Percentiles rank a stretch among this genome's conserved stretches.
Evolutionary conservation across 2,888 invertebrate species (phyloP).

Genomic region (Scaptomyza flava): DNA sequence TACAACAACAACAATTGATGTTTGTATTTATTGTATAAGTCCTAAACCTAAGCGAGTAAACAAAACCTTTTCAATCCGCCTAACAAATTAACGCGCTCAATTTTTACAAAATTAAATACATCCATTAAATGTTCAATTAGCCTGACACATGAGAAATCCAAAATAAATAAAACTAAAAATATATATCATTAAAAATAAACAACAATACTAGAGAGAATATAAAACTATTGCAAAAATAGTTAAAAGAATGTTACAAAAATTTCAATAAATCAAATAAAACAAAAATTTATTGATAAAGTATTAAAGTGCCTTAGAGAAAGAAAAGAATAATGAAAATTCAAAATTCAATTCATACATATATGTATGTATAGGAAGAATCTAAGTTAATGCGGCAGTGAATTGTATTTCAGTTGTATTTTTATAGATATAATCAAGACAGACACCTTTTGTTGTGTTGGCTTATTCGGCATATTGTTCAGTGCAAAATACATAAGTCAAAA

Average conservation of each 20-base stretch:
- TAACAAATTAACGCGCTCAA: conserved; percentile 55
- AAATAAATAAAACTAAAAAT: conserved; percentile 18
- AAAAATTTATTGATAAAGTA: conserved; percentile 59
- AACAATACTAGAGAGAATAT: conserved; percentile 27
- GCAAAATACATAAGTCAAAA: conserved; percentile 44
- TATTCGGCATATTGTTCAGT: conserved; percentile 50
- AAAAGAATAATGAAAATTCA: conserved; percentile 37
- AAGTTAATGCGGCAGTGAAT: conserved; percentile 46
- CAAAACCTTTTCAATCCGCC: conserved; percentile 34
- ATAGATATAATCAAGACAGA: conserved; percentile 36
- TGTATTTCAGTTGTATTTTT: conserved; percentile 48
- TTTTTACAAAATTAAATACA: conserved; percentile 25
- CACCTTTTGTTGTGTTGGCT: conserved; percentile 60
- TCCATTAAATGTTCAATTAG: conserved; percentile 51
- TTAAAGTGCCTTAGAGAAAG: conserved; percentile 78
- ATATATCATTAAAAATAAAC: conserved; percentile 42
- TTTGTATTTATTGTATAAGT: conserved; percentile 57
- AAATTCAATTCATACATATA: conserved; percentile 27
- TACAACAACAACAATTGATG: conserved; percentile 53
- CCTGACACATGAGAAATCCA: conserved; percentile 32
- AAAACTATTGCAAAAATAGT: conserved; percentile 47
- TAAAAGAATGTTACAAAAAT: conserved; percentile 34
- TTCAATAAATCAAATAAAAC: conserved; percentile 1
- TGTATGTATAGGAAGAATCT: conserved; percentile 17
- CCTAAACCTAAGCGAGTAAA: conserved; percentile 24